Percentiles rank a stretch among this genome's conserved stretches.
These are phyloP conservation scores for Philereme transversata DNA, from an alignment of 2,888 invertebrate genomes.

Conservation along the genomic window DNA sequence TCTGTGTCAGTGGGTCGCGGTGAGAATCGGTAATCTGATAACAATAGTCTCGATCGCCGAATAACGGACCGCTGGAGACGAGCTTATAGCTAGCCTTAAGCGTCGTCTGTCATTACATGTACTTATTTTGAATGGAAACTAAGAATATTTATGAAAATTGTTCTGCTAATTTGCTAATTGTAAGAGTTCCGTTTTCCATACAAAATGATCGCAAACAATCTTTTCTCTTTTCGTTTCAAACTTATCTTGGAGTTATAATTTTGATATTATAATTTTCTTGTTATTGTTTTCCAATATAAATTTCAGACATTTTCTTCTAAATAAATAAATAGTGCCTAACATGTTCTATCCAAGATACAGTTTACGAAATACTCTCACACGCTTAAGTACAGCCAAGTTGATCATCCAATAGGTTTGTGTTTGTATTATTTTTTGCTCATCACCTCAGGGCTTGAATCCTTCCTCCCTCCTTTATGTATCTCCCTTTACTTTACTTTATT, in stretches of 20 bases:
- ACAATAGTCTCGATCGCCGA: conserved; percentile 45
- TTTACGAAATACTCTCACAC: conserved; percentile 33
- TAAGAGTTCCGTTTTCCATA: conserved; percentile 42
- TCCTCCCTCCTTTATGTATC: conserved; percentile 46
- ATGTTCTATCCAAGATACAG: conserved; percentile 43
- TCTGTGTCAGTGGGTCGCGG: conserved; percentile 51
- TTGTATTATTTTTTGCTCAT: conserved; percentile 60
- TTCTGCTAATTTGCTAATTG: background rate
- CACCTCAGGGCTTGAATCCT: conserved; percentile 70
- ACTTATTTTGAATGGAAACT: conserved; percentile 47
- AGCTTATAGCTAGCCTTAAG: conserved; percentile 26
- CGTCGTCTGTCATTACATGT: conserved; percentile 36
- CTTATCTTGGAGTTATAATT: conserved; percentile 44
- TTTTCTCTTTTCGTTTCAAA: conserved; percentile 31
- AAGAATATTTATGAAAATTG: conserved; percentile 1
- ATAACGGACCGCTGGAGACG: conserved; percentile 34
- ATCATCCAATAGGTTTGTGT: conserved; percentile 42
- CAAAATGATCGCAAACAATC: conserved; percentile 56
- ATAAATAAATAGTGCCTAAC: background rate
- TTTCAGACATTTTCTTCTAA: background rate
- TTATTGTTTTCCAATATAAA: too few species aligned
- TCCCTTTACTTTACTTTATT: conserved; percentile 54
- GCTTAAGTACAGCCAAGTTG: conserved; percentile 79
- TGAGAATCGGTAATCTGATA: conserved; percentile 42
- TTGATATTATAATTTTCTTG: conserved; percentile 1